Conservation (phyloP, 2,797 vertebrate genomes). For the Chromis chromis region DNA sequence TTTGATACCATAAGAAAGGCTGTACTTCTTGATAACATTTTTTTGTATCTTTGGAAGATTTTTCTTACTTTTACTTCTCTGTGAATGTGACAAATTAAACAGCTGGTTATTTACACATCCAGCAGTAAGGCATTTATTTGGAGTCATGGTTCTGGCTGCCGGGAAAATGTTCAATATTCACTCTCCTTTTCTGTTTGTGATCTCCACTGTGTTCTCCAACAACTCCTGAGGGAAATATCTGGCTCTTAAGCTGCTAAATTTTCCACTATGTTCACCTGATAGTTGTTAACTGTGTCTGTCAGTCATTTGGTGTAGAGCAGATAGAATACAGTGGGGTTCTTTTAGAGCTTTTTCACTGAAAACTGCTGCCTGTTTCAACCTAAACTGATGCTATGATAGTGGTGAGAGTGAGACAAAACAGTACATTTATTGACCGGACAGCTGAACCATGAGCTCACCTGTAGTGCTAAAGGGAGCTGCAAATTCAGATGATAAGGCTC, state of each 20-base stretch:
- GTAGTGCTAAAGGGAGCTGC: neutral
- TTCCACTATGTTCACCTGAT: slow-evolving; percentile 1
- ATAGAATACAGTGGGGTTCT: neutral
- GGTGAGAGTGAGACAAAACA: neutral
- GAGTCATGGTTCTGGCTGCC: neutral
- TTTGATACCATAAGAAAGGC: too few species aligned
- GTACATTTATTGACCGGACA: neutral
- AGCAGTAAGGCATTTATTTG: neutral
- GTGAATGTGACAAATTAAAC: too few species aligned
- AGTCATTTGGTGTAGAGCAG: neutral
- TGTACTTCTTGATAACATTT: too few species aligned
- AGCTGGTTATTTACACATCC: too few species aligned
- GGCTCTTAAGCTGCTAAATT: neutral
- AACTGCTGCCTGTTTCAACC: neutral
- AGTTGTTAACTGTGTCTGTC: neutral
- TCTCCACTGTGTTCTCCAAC: slow-evolving; percentile 3
- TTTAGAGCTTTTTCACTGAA: too few species aligned
- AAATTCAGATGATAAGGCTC: neutral
- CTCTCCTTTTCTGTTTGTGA: neutral
- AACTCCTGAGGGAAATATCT: slow-evolving; percentile 1
- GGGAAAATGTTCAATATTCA: neutral
- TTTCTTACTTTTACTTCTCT: too few species aligned
- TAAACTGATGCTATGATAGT: neutral
- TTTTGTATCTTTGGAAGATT: too few species aligned
- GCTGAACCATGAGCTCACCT: neutral